These are phyloP conservation scores for Hypolimnas misippus DNA, from an alignment of 2,888 invertebrate species.

Conservation along the genomic window DNA sequence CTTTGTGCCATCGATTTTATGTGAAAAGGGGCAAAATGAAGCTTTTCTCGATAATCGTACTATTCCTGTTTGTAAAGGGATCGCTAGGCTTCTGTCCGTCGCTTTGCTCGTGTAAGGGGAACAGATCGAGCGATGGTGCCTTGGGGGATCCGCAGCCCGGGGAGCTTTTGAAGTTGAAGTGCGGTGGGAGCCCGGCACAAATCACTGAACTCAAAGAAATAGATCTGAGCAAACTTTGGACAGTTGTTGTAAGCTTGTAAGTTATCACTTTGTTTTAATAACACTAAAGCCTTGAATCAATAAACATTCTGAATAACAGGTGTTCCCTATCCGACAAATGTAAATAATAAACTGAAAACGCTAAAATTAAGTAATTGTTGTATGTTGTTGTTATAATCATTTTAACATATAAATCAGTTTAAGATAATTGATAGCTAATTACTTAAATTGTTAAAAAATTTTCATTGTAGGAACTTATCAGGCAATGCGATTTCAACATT, in stretches of 20 bases:
- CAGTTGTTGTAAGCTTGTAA: constrained; percentile 87
- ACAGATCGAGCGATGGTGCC: constrained; percentile 80
- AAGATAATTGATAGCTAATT: neutral
- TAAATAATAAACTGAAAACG: constrained; percentile 10
- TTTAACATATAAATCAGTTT: neutral
- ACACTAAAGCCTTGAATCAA: constrained; percentile 11
- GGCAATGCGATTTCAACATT: constrained; percentile 85
- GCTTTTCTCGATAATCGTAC: constrained; percentile 58
- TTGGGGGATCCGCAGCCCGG: constrained; percentile 80
- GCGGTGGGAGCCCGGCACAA: constrained; percentile 84
- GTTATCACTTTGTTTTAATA: constrained; percentile 53
- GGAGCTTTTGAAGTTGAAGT: constrained; percentile 85
- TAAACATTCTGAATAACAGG: constrained; percentile 31
- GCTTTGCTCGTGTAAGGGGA: constrained; percentile 83
- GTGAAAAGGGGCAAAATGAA: constrained; percentile 68
- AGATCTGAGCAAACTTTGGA: constrained; percentile 84
- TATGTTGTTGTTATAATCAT: neutral
- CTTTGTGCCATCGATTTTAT: constrained; percentile 77
- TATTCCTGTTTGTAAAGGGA: constrained; percentile 55
- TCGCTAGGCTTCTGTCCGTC: constrained; percentile 71
- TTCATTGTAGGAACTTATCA: constrained; percentile 85
- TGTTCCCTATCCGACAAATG: constrained; percentile 11
- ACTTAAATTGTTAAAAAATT: constrained; percentile 13
- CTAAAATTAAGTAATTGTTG: neutral
- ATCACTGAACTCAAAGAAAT: constrained; percentile 86